phyloP scores from a whole-genome alignment of 2,888 invertebrate genomes.

The Pogonocherus hispidulus region DNA sequence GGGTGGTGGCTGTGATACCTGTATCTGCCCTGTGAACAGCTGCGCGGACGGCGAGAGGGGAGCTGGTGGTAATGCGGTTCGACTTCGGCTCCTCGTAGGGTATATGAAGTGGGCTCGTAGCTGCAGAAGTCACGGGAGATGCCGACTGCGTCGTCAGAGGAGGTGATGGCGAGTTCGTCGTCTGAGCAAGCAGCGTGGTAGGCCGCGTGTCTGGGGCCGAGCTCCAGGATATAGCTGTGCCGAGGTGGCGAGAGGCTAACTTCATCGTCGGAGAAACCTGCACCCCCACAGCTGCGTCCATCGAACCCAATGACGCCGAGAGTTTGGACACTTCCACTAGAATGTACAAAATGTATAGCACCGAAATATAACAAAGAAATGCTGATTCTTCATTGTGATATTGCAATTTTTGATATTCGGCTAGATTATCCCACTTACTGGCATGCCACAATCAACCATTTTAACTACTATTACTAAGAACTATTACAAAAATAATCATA shows the following conservation, averaged over 20 bases:
- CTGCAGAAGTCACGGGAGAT: slow-evolving; percentile 67
- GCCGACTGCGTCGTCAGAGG: slow-evolving; percentile 68
- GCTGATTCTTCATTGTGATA: too few species aligned
- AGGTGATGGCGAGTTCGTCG: slow-evolving; percentile 63
- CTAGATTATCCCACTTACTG: too few species aligned
- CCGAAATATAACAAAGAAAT: neutral
- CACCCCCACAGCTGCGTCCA: slow-evolving; percentile 67
- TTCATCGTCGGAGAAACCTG: slow-evolving; percentile 87
- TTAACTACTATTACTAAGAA: neutral
- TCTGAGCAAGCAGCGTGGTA: slow-evolving; percentile 69
- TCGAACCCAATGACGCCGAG: slow-evolving; percentile 74
- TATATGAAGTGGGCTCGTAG: slow-evolving; percentile 65
- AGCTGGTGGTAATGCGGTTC: slow-evolving; percentile 66
- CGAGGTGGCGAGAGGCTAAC: slow-evolving; percentile 77
- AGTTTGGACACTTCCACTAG: slow-evolving; percentile 70
- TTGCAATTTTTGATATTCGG: too few species aligned
- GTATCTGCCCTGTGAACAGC: slow-evolving; percentile 71
- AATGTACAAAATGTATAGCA: slow-evolving; percentile 39
- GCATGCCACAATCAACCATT: too few species aligned
- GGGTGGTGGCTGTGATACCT: slow-evolving; percentile 62
- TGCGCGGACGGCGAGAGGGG: slow-evolving; percentile 69
- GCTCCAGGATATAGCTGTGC: slow-evolving; percentile 75
- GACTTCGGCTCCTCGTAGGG: slow-evolving; percentile 44
- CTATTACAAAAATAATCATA: neutral
- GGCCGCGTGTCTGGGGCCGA: slow-evolving; percentile 71